Percentiles rank a stretch among this genome's conserved stretches.
phyloP scores from a whole-genome alignment of 2,888 invertebrate genomes.

The Meloe dianella region DNA sequence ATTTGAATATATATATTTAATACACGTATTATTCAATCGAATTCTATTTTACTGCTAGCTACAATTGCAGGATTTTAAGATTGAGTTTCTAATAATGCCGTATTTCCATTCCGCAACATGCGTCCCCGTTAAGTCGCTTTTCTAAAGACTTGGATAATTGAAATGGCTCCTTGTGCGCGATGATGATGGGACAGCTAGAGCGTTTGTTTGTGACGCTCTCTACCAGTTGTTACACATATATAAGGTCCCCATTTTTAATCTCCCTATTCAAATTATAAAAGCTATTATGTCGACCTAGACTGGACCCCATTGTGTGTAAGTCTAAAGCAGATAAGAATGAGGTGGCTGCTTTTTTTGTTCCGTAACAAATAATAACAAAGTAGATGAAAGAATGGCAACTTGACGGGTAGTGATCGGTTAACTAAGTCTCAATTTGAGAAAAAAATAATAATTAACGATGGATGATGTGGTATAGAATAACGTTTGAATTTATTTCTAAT shows the following conservation, averaged over 20 bases:
- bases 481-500: background rate
- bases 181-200: conserved; percentile 33
- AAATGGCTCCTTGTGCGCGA: conserved; percentile 51
- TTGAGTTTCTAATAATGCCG: conserved; percentile 56
- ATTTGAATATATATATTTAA: background rate
- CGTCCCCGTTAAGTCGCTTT: conserved; percentile 55
- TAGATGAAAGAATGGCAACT: background rate
- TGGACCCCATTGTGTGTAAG: conserved; percentile 31
- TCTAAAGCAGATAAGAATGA: conserved; percentile 33
- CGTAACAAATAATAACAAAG: conserved; percentile 3
- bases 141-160: conserved; percentile 57
- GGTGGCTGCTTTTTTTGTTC: background rate
- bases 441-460: background rate
- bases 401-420: conserved; percentile 9
- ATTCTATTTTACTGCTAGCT: background rate
- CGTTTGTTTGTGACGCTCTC: conserved; percentile 44
- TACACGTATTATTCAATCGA: background rate
- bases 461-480: background rate
- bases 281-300: conserved; percentile 47
- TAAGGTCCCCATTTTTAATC: conserved; percentile 50
- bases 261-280: conserved; percentile 55
- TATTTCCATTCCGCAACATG: conserved; percentile 55
- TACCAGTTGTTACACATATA: conserved; percentile 43
- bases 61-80: conserved; percentile 58
- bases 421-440: background rate